Evolutionary conservation across 2,113 vertebrate genomes (phyloP).

Genomic region (Montifringilla adamsi): DNA sequence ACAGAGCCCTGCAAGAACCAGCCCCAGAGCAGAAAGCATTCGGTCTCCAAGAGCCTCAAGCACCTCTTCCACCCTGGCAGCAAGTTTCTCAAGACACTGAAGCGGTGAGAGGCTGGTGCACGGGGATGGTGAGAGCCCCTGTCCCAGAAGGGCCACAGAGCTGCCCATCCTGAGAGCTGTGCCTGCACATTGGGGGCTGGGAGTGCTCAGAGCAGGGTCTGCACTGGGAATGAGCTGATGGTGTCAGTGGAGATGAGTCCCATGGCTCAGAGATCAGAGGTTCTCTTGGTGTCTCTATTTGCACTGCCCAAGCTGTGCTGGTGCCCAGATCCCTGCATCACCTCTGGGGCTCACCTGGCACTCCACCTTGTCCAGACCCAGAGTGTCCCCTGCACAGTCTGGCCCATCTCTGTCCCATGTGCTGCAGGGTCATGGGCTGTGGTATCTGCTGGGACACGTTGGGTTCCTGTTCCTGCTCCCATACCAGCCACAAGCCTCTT

Average conservation of each 20-base stretch:
- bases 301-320: neutral
- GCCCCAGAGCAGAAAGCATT: conserved; percentile 85
- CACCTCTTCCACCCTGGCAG: conserved; percentile 88
- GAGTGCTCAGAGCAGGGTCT: neutral
- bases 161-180: neutral
- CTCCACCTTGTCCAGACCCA: neutral
- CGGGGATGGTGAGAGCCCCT: rapidly evolving
- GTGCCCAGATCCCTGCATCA: neutral
- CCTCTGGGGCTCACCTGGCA: neutral
- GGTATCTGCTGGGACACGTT: rapidly evolving
- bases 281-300: neutral
- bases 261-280: neutral
- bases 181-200: rapidly evolving
- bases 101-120: conserved; percentile 73
- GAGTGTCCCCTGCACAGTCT: neutral
- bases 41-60: conserved; percentile 89
- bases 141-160: rapidly evolving
- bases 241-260: neutral
- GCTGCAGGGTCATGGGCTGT: neutral
- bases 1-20: conserved; percentile 85
- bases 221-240: neutral
- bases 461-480: neutral
- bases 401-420: neutral
- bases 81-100: conserved; percentile 90
- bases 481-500: neutral